Percentiles rank a stretch among this genome's conserved stretches.
phyloP scores from a whole-genome alignment of 2,797 vertebrate genomes.

The Pelodytes ibericus region DNA sequence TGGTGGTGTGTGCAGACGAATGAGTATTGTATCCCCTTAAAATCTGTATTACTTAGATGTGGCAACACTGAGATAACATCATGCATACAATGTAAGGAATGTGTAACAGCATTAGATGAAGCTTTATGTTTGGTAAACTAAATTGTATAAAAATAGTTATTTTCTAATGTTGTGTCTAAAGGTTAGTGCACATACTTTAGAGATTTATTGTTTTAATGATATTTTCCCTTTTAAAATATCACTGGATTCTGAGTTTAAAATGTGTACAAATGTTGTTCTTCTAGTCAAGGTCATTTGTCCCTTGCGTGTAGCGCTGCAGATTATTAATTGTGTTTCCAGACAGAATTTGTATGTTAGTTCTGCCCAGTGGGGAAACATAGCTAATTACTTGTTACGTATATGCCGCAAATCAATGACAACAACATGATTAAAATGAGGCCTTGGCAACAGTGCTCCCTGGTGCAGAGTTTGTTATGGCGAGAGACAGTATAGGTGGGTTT shows the following conservation, averaged over 20 bases:
- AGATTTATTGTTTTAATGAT: too few species aligned
- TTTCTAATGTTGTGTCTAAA: too few species aligned
- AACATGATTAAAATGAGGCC: slow-evolving; percentile 5
- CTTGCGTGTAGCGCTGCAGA: not conserved
- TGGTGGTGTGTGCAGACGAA: too few species aligned
- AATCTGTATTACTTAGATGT: too few species aligned
- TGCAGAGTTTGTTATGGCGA: not conserved
- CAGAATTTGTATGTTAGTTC: not conserved
- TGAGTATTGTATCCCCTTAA: too few species aligned
- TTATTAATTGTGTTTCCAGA: slow-evolving; percentile 1
- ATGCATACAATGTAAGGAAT: too few species aligned
- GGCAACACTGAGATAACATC: too few species aligned
- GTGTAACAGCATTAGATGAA: too few species aligned
- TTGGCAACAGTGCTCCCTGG: not conserved
- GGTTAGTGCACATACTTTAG: too few species aligned
- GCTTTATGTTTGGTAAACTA: too few species aligned
- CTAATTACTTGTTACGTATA: slow-evolving; percentile 5
- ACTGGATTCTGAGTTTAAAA: too few species aligned
- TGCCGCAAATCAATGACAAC: not conserved
- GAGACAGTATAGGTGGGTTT: not conserved
- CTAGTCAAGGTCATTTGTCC: slow-evolving; percentile 1
- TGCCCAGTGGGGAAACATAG: slow-evolving; percentile 4
- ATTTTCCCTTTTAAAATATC: not conserved
- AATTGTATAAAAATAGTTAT: too few species aligned
- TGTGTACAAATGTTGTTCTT: not conserved